Evolutionary conservation across 2,888 invertebrate genomes (phyloP).

Genomic region (Ichneumoninae sp.): DNA sequence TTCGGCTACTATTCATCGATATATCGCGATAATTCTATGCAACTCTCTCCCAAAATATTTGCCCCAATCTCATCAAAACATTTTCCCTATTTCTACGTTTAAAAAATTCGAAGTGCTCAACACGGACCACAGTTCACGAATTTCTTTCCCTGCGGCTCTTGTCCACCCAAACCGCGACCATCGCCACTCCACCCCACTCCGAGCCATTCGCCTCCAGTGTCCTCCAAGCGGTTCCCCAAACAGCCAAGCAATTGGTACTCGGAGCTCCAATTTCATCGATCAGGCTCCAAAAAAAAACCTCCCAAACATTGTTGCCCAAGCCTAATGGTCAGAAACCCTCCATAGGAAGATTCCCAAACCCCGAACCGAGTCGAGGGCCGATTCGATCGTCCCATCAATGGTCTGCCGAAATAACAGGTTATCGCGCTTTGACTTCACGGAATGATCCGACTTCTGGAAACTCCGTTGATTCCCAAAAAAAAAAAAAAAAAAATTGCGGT

Average conservation of each 20-base stretch:
- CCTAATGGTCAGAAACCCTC: background rate
- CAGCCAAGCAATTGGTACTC: background rate
- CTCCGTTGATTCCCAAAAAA: background rate
- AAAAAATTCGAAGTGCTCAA: background rate
- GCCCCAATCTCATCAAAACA: background rate
- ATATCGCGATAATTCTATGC: too few species aligned
- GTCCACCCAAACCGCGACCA: too few species aligned
- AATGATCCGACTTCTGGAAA: slow-evolving; percentile 44
- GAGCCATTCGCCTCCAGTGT: background rate
- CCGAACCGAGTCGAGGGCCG: background rate
- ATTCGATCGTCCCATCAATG: slow-evolving; percentile 2
- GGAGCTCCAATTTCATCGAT: background rate
- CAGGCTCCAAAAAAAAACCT: background rate
- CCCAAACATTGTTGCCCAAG: background rate
- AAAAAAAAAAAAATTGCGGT: too few species aligned
- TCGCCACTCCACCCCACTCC: background rate
- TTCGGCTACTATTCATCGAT: too few species aligned
- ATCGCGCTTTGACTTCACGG: slow-evolving; percentile 9
- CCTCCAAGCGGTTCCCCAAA: background rate
- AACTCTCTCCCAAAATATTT: background rate
- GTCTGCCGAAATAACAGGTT: slow-evolving; percentile 20
- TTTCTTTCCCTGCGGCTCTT: too few species aligned
- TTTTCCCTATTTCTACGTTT: background rate
- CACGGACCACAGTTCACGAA: too few species aligned
- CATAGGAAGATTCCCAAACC: background rate